Evolutionary conservation across 2,113 vertebrate species (phyloP).

Genomic region (Odocoileus virginianus): DNA sequence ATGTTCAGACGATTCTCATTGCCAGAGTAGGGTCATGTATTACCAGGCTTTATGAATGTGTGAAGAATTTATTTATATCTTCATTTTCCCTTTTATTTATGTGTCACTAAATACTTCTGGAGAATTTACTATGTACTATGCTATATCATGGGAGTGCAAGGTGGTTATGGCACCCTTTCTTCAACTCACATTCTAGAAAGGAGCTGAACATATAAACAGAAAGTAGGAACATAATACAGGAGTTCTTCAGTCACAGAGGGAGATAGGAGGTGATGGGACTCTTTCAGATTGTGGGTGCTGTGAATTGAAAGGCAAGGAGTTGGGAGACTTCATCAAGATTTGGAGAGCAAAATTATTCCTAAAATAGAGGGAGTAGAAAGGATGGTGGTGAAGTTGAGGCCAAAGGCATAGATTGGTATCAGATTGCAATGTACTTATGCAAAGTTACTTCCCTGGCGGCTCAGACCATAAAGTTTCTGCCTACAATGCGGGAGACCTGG

Average conservation of each 20-base stretch:
- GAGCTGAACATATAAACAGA: not conserved
- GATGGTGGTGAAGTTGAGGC: not conserved
- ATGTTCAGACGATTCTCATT: not conserved
- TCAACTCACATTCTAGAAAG: not conserved
- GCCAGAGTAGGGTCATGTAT: not conserved
- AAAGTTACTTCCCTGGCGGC: not conserved
- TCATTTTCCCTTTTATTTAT: not conserved
- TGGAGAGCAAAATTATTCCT: not conserved
- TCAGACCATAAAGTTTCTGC: not conserved
- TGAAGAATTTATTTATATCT: not conserved
- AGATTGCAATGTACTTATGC: not conserved
- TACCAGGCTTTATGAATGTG: not conserved
- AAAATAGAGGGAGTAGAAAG: not conserved
- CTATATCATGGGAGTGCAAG: not conserved
- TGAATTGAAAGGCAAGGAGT: not conserved
- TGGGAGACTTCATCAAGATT: not conserved
- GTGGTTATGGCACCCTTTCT: not conserved
- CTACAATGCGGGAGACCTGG: fast-evolving
- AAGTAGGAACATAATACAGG: not conserved
- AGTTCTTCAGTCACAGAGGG: not conserved
- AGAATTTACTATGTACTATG: not conserved
- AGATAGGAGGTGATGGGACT: not conserved
- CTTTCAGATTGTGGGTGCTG: not conserved
- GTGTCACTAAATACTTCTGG: not conserved
- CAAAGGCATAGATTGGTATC: not conserved